These are phyloP conservation scores for Barnardius zonarius DNA, from an alignment of 2,113 vertebrate genomes.

Conservation along the genomic window DNA sequence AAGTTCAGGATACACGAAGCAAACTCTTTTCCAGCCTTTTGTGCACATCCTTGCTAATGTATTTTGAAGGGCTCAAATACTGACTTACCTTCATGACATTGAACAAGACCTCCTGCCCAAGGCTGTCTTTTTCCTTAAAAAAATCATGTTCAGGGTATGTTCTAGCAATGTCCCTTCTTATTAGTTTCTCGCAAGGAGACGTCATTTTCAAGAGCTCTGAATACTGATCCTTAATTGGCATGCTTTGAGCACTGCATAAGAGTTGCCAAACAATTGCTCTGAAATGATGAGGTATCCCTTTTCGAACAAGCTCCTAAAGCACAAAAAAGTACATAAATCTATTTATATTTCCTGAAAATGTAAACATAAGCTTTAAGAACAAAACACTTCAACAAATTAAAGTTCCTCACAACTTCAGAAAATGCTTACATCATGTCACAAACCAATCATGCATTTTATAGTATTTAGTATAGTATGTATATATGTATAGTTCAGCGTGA, in stretches of 20 bases:
- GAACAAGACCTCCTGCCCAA: conserved; percentile 98
- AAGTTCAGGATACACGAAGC: background rate
- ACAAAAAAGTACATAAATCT: background rate
- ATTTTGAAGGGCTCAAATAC: background rate
- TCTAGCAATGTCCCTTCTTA: conserved; percentile 96
- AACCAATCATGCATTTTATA: background rate
- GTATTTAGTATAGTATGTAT: background rate
- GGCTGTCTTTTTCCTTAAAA: conserved; percentile 98
- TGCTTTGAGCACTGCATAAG: conserved; percentile 91
- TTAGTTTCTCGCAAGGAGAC: conserved; percentile 96
- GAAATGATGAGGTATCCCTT: conserved; percentile 97
- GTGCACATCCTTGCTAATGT: background rate
- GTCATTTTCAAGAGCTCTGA: conserved; percentile 98
- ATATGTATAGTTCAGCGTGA: background rate
- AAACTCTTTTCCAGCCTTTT: background rate
- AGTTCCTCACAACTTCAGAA: background rate
- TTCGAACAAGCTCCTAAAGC: conserved; percentile 92
- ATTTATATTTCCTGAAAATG: background rate
- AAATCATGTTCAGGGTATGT: conserved; percentile 99
- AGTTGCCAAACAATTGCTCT: conserved; percentile 98
- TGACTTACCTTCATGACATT: conserved; percentile 97
- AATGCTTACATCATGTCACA: background rate
- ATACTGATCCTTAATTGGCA: conserved; percentile 98
- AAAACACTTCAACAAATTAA: background rate
- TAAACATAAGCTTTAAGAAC: background rate